Evolutionary conservation across 2,888 invertebrate species (phyloP).

Genomic region (Ormyrus labotus): DNA sequence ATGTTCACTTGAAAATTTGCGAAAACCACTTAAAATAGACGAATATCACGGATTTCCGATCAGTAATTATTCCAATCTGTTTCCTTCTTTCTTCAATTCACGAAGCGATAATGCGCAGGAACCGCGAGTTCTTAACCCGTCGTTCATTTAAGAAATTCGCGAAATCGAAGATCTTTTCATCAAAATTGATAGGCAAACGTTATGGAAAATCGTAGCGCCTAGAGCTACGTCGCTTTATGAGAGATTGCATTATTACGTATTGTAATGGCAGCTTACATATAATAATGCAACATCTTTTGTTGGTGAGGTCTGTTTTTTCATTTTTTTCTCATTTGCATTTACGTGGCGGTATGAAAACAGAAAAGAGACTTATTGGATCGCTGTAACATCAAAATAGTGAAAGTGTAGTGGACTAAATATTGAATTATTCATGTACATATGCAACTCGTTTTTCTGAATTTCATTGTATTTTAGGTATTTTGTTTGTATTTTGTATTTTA

Average conservation of each 20-base stretch:
- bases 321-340: constrained; percentile 18
- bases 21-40: too few relatives aligned
- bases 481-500: too few relatives aligned
- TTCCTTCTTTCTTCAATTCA: neutral
- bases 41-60: too few relatives aligned
- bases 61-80: neutral
- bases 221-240: neutral
- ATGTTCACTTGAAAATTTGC: too few relatives aligned
- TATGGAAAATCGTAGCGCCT: constrained; percentile 8
- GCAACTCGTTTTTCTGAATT: too few relatives aligned
- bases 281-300: neutral
- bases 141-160: too few relatives aligned
- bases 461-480: too few relatives aligned
- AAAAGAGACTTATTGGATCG: too few relatives aligned
- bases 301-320: constrained; percentile 10
- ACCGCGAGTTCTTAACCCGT: constrained; percentile 17
- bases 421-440: too few relatives aligned
- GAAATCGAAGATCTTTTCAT: constrained; percentile 13
- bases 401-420: too few relatives aligned
- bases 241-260: constrained; percentile 35
- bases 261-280: neutral
- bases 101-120: neutral
- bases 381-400: too few relatives aligned
- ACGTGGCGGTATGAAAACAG: too few relatives aligned
- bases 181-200: constrained; percentile 29